Conservation (phyloP, 2,888 invertebrate genomes). For the Xylota segnis region DNA sequence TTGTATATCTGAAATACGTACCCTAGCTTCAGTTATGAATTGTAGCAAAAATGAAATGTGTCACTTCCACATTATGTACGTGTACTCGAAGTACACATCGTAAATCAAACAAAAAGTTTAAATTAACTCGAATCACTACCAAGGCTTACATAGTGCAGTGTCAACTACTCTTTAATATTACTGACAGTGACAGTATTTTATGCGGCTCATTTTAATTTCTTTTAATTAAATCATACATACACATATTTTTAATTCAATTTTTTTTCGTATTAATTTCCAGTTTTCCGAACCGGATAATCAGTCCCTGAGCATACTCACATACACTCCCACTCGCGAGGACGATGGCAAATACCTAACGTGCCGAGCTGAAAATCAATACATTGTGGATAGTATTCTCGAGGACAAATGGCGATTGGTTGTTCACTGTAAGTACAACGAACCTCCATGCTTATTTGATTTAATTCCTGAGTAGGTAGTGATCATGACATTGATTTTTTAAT, state of each 20-base stretch:
- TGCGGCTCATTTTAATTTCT: no score
- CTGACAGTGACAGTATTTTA: no score
- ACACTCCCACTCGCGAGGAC: conserved; percentile 93
- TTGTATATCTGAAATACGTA: no score
- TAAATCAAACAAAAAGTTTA: no score
- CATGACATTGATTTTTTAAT: conserved; percentile 20
- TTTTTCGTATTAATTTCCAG: conserved; percentile 84
- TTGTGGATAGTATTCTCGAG: conserved; percentile 92
- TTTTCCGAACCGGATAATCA: conserved; percentile 93
- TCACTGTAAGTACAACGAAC: conserved; percentile 89
- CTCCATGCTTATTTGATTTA: background rate
- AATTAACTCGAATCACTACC: no score
- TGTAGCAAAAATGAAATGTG: no score
- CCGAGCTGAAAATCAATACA: conserved; percentile 94
- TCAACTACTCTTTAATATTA: no score
- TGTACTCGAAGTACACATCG: no score
- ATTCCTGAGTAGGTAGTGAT: background rate
- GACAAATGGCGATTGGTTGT: conserved; percentile 95
- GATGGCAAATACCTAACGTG: conserved; percentile 96
- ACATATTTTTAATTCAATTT: conserved; percentile 12
- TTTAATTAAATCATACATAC: background rate
- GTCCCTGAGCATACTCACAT: conserved; percentile 92
- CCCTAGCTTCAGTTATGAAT: no score
- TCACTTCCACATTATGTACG: no score
- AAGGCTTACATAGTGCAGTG: no score